These are phyloP conservation scores for Leuciscus idus DNA, from an alignment of 2,113 vertebrate species.

Conservation along the genomic window DNA sequence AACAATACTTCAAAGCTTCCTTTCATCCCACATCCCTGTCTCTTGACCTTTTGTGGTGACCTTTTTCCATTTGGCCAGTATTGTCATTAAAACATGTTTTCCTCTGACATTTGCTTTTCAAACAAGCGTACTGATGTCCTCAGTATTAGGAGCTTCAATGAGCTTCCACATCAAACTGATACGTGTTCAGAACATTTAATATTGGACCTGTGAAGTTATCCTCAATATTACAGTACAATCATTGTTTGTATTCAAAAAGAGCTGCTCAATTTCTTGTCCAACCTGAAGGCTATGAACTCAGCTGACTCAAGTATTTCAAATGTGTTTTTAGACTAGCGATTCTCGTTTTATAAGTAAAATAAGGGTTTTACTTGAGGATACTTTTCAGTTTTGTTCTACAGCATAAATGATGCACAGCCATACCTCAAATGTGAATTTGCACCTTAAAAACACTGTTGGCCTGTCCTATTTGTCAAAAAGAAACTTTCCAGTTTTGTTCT, in stretches of 20 bases:
- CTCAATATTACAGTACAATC: not conserved
- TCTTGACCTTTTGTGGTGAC: constrained; percentile 11
- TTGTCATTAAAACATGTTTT: not conserved
- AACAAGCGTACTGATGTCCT: not conserved
- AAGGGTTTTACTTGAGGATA: not conserved
- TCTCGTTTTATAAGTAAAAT: not conserved
- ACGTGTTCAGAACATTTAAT: not conserved
- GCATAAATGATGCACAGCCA: not conserved
- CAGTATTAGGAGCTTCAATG: not conserved
- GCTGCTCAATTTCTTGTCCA: not conserved
- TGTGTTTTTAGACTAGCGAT: not conserved
- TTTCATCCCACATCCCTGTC: constrained; percentile 7
- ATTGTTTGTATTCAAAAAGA: constrained; percentile 10
- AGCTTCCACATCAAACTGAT: constrained; percentile 10
- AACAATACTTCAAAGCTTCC: constrained; percentile 26
- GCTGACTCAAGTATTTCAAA: not conserved
- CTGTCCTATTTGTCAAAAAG: too few relatives aligned
- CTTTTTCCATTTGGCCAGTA: constrained; percentile 17
- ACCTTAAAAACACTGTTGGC: too few relatives aligned
- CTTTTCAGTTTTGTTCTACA: not conserved
- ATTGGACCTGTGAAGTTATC: not conserved
- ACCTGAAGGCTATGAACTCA: not conserved
- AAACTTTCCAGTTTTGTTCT: too few relatives aligned
- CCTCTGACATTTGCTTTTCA: constrained; percentile 13
- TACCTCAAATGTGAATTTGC: not conserved